Evolutionary conservation across 1,140 invertebrate species (phyloP).

Genomic region (Caenorhabditis inopinata): DNA sequence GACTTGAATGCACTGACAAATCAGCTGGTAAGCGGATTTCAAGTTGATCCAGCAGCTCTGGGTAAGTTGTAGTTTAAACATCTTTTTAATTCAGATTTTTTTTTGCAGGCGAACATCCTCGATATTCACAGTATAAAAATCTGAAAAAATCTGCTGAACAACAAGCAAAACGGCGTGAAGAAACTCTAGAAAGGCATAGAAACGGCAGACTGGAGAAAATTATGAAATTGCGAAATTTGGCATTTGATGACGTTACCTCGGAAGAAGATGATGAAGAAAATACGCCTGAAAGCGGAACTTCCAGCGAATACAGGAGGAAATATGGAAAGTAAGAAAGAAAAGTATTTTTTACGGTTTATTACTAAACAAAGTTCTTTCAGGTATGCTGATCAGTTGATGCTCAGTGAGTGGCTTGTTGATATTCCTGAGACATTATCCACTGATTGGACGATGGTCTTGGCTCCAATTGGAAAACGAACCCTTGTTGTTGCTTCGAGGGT

Average conservation of each 20-base stretch:
- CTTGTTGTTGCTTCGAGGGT: conserved; percentile 77
- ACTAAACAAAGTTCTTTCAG: background rate
- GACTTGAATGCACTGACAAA: background rate
- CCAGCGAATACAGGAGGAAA: background rate
- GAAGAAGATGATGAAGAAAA: conserved; percentile 16
- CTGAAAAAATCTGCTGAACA: conserved; percentile 32
- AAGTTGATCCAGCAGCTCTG: conserved; percentile 26
- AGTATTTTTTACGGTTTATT: background rate
- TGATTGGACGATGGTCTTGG: conserved; percentile 80
- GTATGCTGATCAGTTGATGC: conserved; percentile 71
- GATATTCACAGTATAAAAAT: conserved; percentile 43
- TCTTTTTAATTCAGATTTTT: background rate
- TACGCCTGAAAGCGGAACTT: background rate
- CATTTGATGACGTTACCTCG: background rate
- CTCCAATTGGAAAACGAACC: conserved; percentile 78
- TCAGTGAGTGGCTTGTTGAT: conserved; percentile 88
- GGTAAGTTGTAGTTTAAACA: too few species aligned
- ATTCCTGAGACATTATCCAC: conserved; percentile 75
- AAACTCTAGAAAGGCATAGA: conserved; percentile 6
- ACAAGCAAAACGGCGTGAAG: conserved; percentile 31
- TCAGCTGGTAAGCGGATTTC: background rate
- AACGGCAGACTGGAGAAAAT: background rate
- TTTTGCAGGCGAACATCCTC: conserved; percentile 40
- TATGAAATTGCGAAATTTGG: conserved; percentile 15
- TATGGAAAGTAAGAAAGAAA: background rate